Base-by-base conservation (phyloP, 1,140 invertebrate species). In the Lucilia sericata region DNA sequence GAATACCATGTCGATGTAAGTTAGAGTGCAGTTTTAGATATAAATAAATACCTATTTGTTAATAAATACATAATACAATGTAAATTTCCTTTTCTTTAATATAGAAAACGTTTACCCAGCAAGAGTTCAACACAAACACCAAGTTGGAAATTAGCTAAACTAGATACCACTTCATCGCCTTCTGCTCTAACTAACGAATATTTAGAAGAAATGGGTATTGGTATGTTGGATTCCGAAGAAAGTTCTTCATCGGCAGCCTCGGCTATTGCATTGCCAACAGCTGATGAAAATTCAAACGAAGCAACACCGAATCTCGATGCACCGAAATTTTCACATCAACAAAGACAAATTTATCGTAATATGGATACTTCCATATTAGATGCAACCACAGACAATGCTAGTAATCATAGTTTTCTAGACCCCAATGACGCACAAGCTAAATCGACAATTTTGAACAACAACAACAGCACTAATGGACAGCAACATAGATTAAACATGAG, bases 221-320 rank as follows among this genome's bases (percentile, higher is more conserved):
- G 88, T 2, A 90, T 91, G 90, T 81, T 91, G 51, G 90, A 91
- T 82, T 91, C 90, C 0, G 90, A 91, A 78, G 90, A 91, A 76
- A 90, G 89, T 82, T 88, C 89, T 42, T 91, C 90, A 0, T 91
- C 89, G 10, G 87, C 87, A 10, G 84, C 88, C 13, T 88, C 88
- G 2, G 87, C 89, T 17, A 89, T 88, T 65, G 87, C 86, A 0
- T 82, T 90, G 21, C 88, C 87, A 0, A 88, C 55, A 36, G 30
- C 83, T 34, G 89, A 91, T 82, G 89, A 91, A 84, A 91, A 90
- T 83, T 91, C 89, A 9, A 90, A 89, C 49, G 89, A 90, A 65
- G 86, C 86, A 0, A 90, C 89, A 2, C 89, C 89, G 2, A 86
- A 86, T 82, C 85, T 78, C 12, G 88, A 85, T 86, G 87, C 86